phyloP scores from a whole-genome alignment of 1,140 invertebrate genomes.

The Tetranychus urticae region DNA sequence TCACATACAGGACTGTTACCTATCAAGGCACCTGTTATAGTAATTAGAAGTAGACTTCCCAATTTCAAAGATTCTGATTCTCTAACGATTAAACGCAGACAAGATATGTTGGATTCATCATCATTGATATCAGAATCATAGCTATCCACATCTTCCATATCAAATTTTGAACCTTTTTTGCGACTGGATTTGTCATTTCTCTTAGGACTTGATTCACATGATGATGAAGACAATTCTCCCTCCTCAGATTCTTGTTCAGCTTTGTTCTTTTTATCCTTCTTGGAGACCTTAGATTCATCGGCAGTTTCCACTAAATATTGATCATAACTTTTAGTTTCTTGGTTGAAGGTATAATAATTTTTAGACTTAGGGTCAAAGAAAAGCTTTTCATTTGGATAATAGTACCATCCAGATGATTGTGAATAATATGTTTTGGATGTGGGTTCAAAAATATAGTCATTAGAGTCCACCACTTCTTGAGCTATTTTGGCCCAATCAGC shows the following conservation, averaged over 20 bases:
- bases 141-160: background rate
- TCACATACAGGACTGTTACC: conserved; percentile 47
- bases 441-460: conserved; percentile 13
- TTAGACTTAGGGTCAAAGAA: conserved; percentile 7
- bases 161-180: background rate
- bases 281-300: background rate
- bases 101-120: conserved; percentile 22
- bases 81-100: conserved; percentile 58
- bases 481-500: background rate
- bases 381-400: conserved; percentile 7
- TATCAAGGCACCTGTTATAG: conserved; percentile 56
- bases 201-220: background rate
- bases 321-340: background rate
- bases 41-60: conserved; percentile 57
- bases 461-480: background rate
- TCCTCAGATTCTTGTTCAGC: background rate
- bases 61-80: conserved; percentile 42
- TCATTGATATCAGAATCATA: background rate
- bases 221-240: background rate
- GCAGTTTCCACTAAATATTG: background rate
- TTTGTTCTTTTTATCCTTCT: background rate
- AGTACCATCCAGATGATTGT: conserved; percentile 11
- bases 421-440: conserved; percentile 11
- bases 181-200: too few species aligned
- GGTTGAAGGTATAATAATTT: conserved; percentile 7